These are phyloP conservation scores for Lepidocolaptes lacrymiger DNA, from an alignment of 2,797 vertebrate genomes.

Conservation along the genomic window DNA sequence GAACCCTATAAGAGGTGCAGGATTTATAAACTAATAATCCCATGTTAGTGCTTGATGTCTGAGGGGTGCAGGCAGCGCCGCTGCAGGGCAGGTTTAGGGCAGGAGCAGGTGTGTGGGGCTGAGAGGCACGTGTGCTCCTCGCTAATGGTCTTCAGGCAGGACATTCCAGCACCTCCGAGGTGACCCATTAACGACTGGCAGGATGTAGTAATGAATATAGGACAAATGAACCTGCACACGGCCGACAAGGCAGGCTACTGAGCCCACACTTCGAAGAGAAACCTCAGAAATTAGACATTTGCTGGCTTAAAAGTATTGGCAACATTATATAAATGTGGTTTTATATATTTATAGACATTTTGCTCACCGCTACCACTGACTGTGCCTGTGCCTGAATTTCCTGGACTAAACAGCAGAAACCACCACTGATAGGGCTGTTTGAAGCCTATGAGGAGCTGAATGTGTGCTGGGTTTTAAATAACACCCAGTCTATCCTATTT, in stretches of 20 bases:
- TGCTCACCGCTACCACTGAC: neutral
- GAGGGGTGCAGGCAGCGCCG: neutral
- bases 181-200: neutral
- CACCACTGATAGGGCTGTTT: accelerated
- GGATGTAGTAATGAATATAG: neutral
- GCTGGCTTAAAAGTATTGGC: neutral
- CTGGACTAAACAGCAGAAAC: neutral
- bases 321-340: neutral
- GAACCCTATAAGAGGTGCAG: neutral
- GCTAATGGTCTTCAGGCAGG: neutral
- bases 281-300: neutral
- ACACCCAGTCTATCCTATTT: neutral
- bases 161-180: neutral
- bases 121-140: neutral
- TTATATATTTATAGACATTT: neutral
- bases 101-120: neutral
- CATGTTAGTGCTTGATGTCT: neutral
- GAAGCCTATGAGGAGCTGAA: neutral
- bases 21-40: neutral
- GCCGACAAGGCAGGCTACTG: neutral
- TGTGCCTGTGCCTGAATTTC: neutral
- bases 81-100: neutral
- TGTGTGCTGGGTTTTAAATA: neutral
- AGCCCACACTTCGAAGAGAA: neutral
- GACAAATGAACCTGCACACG: neutral